Conservation (phyloP, 1,140 invertebrate species). For the Drosophila punjabiensis region DNA sequence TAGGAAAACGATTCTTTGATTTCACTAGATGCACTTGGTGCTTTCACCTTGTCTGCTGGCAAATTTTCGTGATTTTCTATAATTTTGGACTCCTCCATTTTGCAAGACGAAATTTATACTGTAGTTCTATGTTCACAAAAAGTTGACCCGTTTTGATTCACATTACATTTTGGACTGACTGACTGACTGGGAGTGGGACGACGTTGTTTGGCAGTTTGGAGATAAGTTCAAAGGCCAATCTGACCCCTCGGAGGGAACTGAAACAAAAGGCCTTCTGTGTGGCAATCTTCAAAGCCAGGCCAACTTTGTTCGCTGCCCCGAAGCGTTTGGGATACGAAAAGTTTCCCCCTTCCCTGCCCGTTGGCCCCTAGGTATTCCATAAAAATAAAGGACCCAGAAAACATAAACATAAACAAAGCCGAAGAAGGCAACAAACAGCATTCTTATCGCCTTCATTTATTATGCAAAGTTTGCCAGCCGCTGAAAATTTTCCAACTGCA, state of each 20-base stretch:
- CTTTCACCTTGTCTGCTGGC: slow-evolving; percentile 2
- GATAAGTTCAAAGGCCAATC: slow-evolving; percentile 36
- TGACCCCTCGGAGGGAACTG: slow-evolving; percentile 12
- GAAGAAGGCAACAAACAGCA: slow-evolving; percentile 27
- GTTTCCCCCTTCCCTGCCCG: slow-evolving; percentile 33
- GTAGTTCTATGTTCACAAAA: background rate
- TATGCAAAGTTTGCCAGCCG: slow-evolving; percentile 65
- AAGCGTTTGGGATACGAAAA: slow-evolving; percentile 40
- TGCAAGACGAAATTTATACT: slow-evolving; percentile 4
- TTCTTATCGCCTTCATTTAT: slow-evolving; percentile 70
- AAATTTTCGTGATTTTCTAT: background rate
- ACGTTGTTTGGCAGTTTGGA: slow-evolving; percentile 1
- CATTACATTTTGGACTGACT: slow-evolving; percentile 31
- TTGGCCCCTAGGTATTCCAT: slow-evolving; percentile 54
- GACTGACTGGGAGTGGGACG: background rate
- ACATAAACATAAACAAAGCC: slow-evolving; percentile 51
- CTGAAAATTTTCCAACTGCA: slow-evolving; percentile 58
- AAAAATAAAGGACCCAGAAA: slow-evolving; percentile 46
- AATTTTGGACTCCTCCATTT: slow-evolving; percentile 16
- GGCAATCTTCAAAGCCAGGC: slow-evolving; percentile 40
- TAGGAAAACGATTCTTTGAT: background rate
- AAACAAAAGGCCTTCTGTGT: slow-evolving; percentile 26
- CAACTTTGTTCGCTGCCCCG: slow-evolving; percentile 13
- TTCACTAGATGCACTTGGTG: slow-evolving; percentile 13
- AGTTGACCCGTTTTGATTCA: slow-evolving; percentile 22